phyloP scores from a whole-genome alignment of 2,797 vertebrate species.

The Melanotaenia trifasciata region DNA sequence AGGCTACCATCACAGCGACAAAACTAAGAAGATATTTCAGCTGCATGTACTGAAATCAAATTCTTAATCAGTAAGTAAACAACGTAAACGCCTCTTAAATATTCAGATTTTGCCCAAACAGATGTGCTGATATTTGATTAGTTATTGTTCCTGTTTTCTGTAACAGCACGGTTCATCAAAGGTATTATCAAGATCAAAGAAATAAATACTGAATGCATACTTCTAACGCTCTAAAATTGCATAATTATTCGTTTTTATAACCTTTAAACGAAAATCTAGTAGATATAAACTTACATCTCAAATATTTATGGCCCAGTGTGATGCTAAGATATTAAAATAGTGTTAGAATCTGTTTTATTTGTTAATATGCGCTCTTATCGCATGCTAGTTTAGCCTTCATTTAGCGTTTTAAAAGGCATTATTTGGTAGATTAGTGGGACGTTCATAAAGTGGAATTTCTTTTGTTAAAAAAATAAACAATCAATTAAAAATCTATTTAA shows the following conservation, averaged over 20 bases:
- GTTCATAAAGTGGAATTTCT: too few relatives aligned
- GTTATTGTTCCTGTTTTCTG: neutral
- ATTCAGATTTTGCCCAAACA: too few relatives aligned
- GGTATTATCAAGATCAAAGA: neutral
- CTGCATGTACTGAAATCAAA: neutral
- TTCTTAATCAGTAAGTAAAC: neutral
- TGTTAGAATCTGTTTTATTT: neutral
- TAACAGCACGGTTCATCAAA: neutral
- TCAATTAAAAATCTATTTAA: neutral
- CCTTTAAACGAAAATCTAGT: neutral
- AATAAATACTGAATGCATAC: neutral
- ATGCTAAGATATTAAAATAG: neutral
- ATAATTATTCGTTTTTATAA: neutral
- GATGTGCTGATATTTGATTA: neutral
- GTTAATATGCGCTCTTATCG: neutral
- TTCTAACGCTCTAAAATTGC: neutral
- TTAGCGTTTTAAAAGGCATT: neutral
- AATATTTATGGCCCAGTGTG: accelerated
- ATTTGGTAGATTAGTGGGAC: neutral
- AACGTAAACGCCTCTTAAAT: too few relatives aligned
- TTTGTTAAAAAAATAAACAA: neutral
- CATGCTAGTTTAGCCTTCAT: neutral
- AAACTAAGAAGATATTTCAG: neutral
- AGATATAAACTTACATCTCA: neutral
- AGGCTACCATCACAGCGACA: too few relatives aligned